Evolutionary conservation across 2,797 vertebrate species (phyloP), one percentile per base, ranked within the genome.

Genomic region (Coreius guichenoti): DNA sequence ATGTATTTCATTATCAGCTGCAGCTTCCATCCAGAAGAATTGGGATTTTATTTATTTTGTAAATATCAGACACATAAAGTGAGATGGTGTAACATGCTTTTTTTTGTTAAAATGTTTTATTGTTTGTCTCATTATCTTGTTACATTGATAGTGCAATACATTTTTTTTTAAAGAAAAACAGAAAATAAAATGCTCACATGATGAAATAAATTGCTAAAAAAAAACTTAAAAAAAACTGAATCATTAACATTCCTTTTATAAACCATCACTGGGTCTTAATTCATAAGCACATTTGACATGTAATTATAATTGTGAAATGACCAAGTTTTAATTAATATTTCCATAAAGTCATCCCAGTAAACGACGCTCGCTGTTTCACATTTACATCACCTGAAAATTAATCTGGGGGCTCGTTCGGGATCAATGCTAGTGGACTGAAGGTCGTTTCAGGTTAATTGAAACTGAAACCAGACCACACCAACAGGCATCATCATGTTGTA

Each of bases 41-140:
- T 5, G 31, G 54, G 65, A 31, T 51, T 89, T 85, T 93, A 93
- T 93, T 92, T 94, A 93, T 94, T 83, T 92, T 95, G 90, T 93
- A 92, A 80, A 92, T 92, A 84, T 61, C 29, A 73, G 70, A 83
- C 67, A 67, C 47, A 47, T 90, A 87, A 92, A 65, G 19, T 26
- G 82, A 77, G 58, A 83, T 58, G 87, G 80, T 87, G 86, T 87
- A 87, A 4, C 51, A 86, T 94, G 93, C 94, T 90, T 91, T 93
- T 92, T 72, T 56, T 29, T 88, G 85, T 90, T 85, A 2, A 90
- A 81, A 90, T 92, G 87, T 86, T 67, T 81, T 65, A 45, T 19
- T 88, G 77, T 86, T 78, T 78, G 76, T 29, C 86, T 88, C 82
- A 90, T 87, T 74, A 80, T 77, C 54, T 88, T 86, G 90, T 89